Base-by-base conservation (phyloP, 2,797 vertebrate species). In the Centroberyx gerrardi region DNA sequence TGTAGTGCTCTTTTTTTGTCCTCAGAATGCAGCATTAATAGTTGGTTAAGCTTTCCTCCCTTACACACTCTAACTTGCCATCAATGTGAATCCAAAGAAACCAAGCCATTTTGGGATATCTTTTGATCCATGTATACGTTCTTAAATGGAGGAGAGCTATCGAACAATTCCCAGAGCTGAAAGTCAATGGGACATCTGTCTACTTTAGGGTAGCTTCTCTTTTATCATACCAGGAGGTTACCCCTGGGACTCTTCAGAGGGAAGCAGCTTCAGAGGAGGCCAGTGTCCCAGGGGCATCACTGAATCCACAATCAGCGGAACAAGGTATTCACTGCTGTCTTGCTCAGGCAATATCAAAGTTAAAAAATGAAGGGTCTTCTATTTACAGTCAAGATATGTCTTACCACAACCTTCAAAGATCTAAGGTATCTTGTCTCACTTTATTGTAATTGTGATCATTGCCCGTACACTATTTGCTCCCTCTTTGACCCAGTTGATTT, bases 171-270 rank as follows among this genome's bases (percentile, higher is more conserved):
- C 78, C 82, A 68, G 72, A 56, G 82, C 78, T 69, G 74, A 82
- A 83, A 83, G 76, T 83, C 80, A 74, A 74, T 76, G 64, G 85
- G 83, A 91, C 87, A 90, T 89, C 87, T 93, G 89, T 93, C 91
- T 88, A 40, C 85, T 81, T 75, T 44, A 63, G 81, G 68, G 73
- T 69, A 90, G 75, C 51, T 71, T 71, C 68, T 64, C 84, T 90
- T 90, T 93, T 85, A 94, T 94, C 92, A 83, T 82, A 73, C 69
- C n/a, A 36, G 62, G 74, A 84, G 72, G 73, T 64, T 69, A 82
- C 89, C 88, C 83, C 0, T 8, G 80, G 86, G 87, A 92, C 31
- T 38, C 58, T 70, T 81, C 66, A 78, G 76, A 84, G 80, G 70
- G 62, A 80, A 81, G 69, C 68, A 31, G 73, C 81, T 89, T 81